A percentile compares a stretch with the other conserved stretches of the same genome.
These are phyloP conservation scores for Eurystomus glaucurus DNA, from an alignment of 2,797 vertebrate species.

Conservation along the genomic window DNA sequence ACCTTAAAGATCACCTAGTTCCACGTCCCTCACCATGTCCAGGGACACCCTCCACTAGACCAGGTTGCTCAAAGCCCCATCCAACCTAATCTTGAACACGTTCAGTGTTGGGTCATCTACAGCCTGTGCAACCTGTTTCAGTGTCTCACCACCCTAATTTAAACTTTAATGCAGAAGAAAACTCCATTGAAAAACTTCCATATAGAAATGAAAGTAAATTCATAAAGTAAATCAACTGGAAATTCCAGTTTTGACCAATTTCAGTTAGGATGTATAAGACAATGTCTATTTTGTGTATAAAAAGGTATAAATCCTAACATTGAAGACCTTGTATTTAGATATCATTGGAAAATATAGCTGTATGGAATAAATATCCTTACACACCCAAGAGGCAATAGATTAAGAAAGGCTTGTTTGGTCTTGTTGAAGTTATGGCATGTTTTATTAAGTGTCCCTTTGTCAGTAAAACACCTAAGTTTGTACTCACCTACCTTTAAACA, in stretches of 20 bases:
- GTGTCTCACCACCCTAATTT: neutral
- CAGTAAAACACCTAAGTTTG: neutral
- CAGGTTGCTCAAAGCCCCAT: too few species aligned
- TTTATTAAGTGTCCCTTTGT: neutral
- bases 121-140: too few species aligned
- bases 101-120: too few species aligned
- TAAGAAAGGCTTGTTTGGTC: neutral
- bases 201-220: neutral
- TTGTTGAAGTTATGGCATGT: neutral
- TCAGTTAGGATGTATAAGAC: neutral
- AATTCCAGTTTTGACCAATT: neutral
- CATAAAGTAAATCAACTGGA: neutral
- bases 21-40: too few species aligned
- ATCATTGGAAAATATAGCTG: neutral
- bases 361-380: neutral
- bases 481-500: neutral
- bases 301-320: neutral
- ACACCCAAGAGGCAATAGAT: neutral
- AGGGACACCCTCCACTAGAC: too few species aligned
- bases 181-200: neutral
- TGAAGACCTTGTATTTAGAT: neutral
- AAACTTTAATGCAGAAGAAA: neutral
- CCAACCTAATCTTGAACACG: too few species aligned
- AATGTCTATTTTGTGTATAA: neutral
- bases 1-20: too few species aligned